A percentile compares a stretch with the other conserved stretches of the same genome.
Evolutionary conservation across 2,888 invertebrate species (phyloP).

Genomic region (Lasioglossum malachurum): DNA sequence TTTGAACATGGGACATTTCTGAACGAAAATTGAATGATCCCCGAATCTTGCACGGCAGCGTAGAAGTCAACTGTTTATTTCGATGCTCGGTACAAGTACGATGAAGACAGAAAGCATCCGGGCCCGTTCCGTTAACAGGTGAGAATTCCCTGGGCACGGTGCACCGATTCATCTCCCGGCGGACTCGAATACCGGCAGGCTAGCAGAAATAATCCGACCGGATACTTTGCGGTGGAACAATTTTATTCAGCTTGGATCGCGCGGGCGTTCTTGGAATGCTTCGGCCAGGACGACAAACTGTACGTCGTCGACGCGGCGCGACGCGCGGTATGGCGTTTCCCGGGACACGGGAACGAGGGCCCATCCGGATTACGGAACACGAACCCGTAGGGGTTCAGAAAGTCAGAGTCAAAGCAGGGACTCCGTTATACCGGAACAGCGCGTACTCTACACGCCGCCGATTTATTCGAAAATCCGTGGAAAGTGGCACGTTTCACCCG

Average conservation of each 20-base stretch:
- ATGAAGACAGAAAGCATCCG: not conserved
- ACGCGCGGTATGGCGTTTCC: constrained; percentile 46
- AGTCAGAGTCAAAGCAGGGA: constrained; percentile 69
- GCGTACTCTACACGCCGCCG: constrained; percentile 64
- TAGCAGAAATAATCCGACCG: constrained; percentile 34
- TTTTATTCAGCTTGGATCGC: constrained; percentile 27
- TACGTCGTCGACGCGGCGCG: not conserved
- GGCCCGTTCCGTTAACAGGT: not conserved
- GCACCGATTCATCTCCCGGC: not conserved
- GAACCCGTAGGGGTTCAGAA: constrained; percentile 61
- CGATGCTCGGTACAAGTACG: not conserved
- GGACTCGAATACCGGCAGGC: not conserved
- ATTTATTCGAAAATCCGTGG: constrained; percentile 77
- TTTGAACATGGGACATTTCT: not conserved
- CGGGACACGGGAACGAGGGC: constrained; percentile 47
- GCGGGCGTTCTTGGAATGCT: constrained; percentile 22
- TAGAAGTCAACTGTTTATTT: not conserved
- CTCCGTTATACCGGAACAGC: constrained; percentile 66
- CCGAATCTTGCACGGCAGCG: not conserved
- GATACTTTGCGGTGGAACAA: constrained; percentile 7
- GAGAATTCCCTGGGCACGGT: not conserved
- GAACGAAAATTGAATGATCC: not conserved
- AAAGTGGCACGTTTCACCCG: constrained; percentile 73
- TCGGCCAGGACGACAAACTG: constrained; percentile 51
- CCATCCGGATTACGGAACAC: constrained; percentile 71